Percentiles rank a stretch among this genome's conserved stretches.
phyloP scores from a whole-genome alignment of 2,888 invertebrate species.

The Rhagium mordax region DNA sequence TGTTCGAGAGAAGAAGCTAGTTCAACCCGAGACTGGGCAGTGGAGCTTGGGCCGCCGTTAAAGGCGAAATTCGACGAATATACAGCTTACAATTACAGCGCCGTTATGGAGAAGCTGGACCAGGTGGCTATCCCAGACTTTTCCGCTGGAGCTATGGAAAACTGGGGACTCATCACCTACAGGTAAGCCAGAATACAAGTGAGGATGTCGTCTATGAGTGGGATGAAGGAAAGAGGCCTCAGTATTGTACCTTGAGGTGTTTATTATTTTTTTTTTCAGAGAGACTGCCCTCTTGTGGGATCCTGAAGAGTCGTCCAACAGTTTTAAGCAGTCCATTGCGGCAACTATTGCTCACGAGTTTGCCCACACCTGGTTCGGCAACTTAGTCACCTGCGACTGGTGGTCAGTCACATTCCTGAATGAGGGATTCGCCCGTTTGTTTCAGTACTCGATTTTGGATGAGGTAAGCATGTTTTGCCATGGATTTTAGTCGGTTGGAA shows the following conservation, averaged over 20 bases:
- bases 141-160: constrained; percentile 90
- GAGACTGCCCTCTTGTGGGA: constrained; percentile 75
- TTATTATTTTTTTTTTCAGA: too few relatives aligned
- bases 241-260: too few relatives aligned
- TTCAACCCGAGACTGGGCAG: constrained; percentile 45
- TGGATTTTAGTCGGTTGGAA: neutral
- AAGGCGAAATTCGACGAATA: constrained; percentile 45
- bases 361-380: constrained; percentile 89
- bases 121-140: constrained; percentile 89
- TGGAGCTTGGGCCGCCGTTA: constrained; percentile 48
- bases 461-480: constrained; percentile 41
- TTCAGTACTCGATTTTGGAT: constrained; percentile 75
- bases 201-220: too few relatives aligned
- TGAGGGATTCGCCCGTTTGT: constrained; percentile 83
- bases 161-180: constrained; percentile 91
- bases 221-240: too few relatives aligned
- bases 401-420: constrained; percentile 84
- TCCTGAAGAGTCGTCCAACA: constrained; percentile 71
- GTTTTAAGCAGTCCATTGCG: constrained; percentile 77
- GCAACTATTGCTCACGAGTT: constrained; percentile 84
- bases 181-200: constrained; percentile 69
- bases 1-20: constrained; percentile 51
- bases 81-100: constrained; percentile 44
- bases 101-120: constrained; percentile 81
- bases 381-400: constrained; percentile 83